Conservation (phyloP, 2,888 invertebrate species). For the Cerastis rubricosa region DNA sequence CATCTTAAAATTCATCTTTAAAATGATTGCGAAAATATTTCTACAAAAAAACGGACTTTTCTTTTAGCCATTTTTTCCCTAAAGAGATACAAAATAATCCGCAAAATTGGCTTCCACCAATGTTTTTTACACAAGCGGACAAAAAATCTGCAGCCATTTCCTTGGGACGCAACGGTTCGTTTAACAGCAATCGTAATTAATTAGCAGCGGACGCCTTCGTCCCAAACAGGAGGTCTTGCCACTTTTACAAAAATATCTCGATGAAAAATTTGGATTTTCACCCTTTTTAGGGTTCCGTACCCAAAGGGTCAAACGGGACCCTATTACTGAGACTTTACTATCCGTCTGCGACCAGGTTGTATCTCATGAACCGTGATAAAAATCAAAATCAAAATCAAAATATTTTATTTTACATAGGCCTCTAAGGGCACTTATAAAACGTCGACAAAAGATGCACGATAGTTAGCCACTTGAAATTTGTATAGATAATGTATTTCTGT, state of each 20-base stretch:
- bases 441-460: too few relatives aligned
- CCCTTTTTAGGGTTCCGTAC: too few relatives aligned
- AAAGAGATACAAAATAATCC: conserved; percentile 51
- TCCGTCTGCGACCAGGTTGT: too few relatives aligned
- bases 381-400: too few relatives aligned
- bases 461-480: too few relatives aligned
- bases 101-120: conserved; percentile 46
- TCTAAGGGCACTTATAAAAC: too few relatives aligned
- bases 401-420: too few relatives aligned
- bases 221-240: conserved; percentile 65
- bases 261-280: conserved; percentile 39
- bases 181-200: conserved; percentile 80
- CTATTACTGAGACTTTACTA: too few relatives aligned
- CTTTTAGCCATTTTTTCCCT: conserved; percentile 23
- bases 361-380: too few relatives aligned
- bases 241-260: conserved; percentile 69
- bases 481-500: too few relatives aligned
- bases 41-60: conserved; percentile 27
- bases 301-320: too few relatives aligned
- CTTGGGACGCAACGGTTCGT: conserved; percentile 74
- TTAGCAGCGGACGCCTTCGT: conserved; percentile 69
- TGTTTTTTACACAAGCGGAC: conserved; percentile 47
- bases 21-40: conserved; percentile 44
- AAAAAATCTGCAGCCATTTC: conserved; percentile 70
- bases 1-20: conserved; percentile 26